Evolutionary conservation across 2,113 vertebrate genomes (phyloP).

Genomic region (Campylorhamphus procurvoides): DNA sequence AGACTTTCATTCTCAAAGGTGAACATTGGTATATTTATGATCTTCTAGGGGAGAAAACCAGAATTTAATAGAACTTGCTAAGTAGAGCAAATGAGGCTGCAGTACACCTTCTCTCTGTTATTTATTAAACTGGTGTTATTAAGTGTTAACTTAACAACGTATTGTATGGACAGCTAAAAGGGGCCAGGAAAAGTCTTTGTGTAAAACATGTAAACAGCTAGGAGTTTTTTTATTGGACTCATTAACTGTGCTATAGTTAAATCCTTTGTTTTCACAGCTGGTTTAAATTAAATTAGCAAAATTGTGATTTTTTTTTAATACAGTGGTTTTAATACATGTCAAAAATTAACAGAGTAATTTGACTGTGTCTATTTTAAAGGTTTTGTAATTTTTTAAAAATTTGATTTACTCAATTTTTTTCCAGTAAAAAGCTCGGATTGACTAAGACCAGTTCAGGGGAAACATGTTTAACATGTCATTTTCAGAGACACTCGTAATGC

Average conservation of each 20-base stretch:
- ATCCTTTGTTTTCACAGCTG: not conserved
- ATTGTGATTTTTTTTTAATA: not conserved
- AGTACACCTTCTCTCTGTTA: conserved; percentile 61
- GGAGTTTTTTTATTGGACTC: conserved; percentile 50
- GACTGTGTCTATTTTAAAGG: not conserved
- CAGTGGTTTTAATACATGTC: not conserved
- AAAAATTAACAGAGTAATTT: not conserved
- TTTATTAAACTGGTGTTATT: conserved; percentile 78
- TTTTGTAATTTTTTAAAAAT: not conserved
- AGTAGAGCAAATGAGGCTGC: conserved; percentile 64
- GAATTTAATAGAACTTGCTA: conserved; percentile 67
- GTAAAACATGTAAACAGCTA: conserved; percentile 41
- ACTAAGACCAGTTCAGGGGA: not conserved
- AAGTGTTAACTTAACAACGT: conserved; percentile 78
- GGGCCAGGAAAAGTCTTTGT: conserved; percentile 39
- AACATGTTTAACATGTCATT: not conserved
- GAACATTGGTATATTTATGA: conserved; percentile 35
- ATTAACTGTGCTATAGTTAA: conserved; percentile 66
- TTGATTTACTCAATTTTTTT: not conserved
- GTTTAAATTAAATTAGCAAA: conserved; percentile 41
- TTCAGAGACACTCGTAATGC: not conserved
- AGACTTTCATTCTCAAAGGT: conserved; percentile 18
- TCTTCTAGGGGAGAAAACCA: conserved; percentile 40
- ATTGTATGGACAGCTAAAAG: conserved; percentile 57
- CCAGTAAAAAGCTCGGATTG: not conserved